Evolutionary conservation across 2,888 invertebrate species (phyloP).

Genomic region (Piscicola geometra): DNA sequence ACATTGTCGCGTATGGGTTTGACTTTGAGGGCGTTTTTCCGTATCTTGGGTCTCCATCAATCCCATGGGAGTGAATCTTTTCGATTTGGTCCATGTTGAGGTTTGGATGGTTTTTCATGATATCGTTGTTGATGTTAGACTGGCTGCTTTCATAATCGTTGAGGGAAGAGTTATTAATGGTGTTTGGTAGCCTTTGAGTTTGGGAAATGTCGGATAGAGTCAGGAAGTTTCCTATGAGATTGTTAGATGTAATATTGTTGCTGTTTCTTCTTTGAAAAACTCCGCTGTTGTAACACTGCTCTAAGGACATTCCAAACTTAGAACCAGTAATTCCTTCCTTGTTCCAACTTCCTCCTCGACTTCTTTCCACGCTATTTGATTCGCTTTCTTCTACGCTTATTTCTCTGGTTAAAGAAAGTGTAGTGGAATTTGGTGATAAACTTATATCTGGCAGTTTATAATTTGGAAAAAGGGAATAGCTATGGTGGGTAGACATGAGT

Average conservation of each 20-base stretch:
- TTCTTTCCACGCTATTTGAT: no score
- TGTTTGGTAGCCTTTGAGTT: not conserved
- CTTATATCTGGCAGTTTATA: not conserved
- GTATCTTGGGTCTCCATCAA: conserved; percentile 26
- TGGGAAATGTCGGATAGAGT: not conserved
- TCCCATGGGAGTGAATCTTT: conserved; percentile 20
- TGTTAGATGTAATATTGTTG: not conserved
- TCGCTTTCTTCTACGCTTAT: no score
- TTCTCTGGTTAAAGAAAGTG: not conserved
- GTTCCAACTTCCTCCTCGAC: not conserved
- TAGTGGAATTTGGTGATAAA: not conserved
- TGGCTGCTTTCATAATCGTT: not conserved
- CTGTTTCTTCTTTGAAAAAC: conserved; percentile 29
- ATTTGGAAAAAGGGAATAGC: conserved; percentile 12
- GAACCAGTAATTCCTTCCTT: conserved; percentile 17
- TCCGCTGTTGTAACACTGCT: conserved; percentile 35
- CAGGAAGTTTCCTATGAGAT: not conserved
- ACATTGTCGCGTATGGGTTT: conserved; percentile 33
- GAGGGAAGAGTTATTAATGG: not conserved
- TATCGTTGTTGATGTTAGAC: not conserved
- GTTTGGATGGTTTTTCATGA: not conserved
- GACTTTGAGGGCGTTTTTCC: conserved; percentile 13
- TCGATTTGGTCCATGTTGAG: not conserved
- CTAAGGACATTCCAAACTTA: conserved; percentile 33
- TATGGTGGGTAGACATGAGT: not conserved